These are phyloP conservation scores for Cyclophora albipunctata DNA, from an alignment of 2,888 invertebrate species.

Conservation along the genomic window DNA sequence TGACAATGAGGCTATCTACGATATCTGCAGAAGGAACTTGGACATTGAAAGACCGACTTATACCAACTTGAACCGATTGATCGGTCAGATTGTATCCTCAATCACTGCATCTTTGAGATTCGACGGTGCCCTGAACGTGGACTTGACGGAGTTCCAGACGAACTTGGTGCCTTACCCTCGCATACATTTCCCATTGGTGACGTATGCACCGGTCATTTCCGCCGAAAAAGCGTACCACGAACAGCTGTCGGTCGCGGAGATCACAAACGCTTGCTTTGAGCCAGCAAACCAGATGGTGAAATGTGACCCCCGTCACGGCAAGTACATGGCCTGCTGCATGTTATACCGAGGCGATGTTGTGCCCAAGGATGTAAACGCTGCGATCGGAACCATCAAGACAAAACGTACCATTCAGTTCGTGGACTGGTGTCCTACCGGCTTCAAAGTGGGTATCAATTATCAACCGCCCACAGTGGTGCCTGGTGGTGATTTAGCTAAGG, in stretches of 20 bases:
- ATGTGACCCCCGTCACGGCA: slow-evolving; percentile 92
- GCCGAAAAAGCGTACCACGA: slow-evolving; percentile 96
- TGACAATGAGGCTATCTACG: slow-evolving; percentile 91
- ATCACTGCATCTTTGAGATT: slow-evolving; percentile 94
- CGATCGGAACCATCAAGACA: slow-evolving; percentile 95
- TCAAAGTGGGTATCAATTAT: slow-evolving; percentile 90
- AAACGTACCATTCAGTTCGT: slow-evolving; percentile 94
- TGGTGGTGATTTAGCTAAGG: slow-evolving; percentile 93
- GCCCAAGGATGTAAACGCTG: slow-evolving; percentile 95
- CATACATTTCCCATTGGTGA: slow-evolving; percentile 94
- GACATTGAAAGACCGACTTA: slow-evolving; percentile 97
- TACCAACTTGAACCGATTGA: slow-evolving; percentile 95
- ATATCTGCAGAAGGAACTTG: slow-evolving; percentile 93
- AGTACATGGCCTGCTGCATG: slow-evolving; percentile 97
- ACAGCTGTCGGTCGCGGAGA: slow-evolving; percentile 91
- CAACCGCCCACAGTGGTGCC: slow-evolving; percentile 91
- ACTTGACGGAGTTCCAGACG: slow-evolving; percentile 94
- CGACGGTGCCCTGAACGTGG: slow-evolving; percentile 93
- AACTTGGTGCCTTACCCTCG: slow-evolving; percentile 95
- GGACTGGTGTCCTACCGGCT: slow-evolving; percentile 91
- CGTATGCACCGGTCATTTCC: slow-evolving; percentile 93
- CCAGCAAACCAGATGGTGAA: slow-evolving; percentile 97
- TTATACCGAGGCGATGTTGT: slow-evolving; percentile 95
- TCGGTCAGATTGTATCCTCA: slow-evolving; percentile 94
- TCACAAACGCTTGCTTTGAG: slow-evolving; percentile 96